phyloP scores from a whole-genome alignment of 2,888 invertebrate species.

The Limnephilus rhombicus region DNA sequence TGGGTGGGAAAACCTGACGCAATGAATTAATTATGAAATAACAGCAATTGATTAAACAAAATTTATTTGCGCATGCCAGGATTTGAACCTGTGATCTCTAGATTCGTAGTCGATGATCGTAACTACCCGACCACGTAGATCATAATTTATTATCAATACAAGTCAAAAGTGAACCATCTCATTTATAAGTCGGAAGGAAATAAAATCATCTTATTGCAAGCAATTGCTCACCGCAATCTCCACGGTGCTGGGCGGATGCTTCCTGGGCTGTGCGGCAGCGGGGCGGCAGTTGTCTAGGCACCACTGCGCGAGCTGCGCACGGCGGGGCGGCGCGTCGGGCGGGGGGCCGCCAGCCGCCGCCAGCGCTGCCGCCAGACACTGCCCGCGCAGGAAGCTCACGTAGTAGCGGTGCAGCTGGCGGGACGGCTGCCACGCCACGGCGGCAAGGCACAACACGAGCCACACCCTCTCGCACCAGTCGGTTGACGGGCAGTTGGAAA shows the following conservation, averaged over 20 bases:
- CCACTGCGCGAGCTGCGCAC: constrained; percentile 94
- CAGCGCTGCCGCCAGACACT: constrained; percentile 69
- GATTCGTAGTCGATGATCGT: too few relatives aligned
- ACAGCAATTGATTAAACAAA: too few relatives aligned
- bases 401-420: constrained; percentile 90
- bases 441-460: constrained; percentile 92
- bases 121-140: too few relatives aligned
- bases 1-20: too few relatives aligned
- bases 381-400: constrained; percentile 76
- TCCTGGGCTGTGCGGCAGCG: constrained; percentile 88
- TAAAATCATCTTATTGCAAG: background rate
- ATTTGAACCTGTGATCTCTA: too few relatives aligned
- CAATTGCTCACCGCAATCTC: constrained; percentile 87
- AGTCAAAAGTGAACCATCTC: too few relatives aligned
- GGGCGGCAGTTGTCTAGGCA: constrained; percentile 95
- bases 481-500: constrained; percentile 91
- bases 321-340: constrained; percentile 64
- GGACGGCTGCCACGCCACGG: constrained; percentile 95
- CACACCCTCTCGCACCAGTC: constrained; percentile 92
- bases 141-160: too few relatives aligned
- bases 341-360: background rate
- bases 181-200: too few relatives aligned
- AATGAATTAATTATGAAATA: too few relatives aligned
- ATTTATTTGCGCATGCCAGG: too few relatives aligned
- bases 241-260: constrained; percentile 92